These are phyloP conservation scores for Oryzias sinensis DNA, from an alignment of 2,797 vertebrate genomes.

Conservation along the genomic window DNA sequence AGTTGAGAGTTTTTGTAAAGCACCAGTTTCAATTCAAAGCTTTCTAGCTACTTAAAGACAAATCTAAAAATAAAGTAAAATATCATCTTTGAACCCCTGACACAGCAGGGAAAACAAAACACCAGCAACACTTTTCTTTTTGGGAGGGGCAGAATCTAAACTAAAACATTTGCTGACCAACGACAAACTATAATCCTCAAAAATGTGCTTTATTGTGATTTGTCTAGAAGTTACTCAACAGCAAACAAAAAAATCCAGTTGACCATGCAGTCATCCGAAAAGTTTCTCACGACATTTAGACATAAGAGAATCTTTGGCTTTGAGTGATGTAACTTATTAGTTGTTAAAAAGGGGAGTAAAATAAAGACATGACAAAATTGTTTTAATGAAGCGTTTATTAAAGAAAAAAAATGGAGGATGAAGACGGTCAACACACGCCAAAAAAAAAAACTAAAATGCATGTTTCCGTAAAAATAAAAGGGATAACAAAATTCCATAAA, in stretches of 20 bases:
- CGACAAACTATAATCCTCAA: slow-evolving; percentile 41
- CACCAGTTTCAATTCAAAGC: too few relatives aligned
- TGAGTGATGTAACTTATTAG: slow-evolving; percentile 14
- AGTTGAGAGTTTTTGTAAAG: too few relatives aligned
- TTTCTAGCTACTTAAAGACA: too few relatives aligned
- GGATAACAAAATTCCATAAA: slow-evolving; percentile 34
- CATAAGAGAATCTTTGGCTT: slow-evolving; percentile 52
- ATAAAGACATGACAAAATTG: slow-evolving; percentile 37
- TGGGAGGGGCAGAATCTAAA: too few relatives aligned
- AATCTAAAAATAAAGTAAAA: too few relatives aligned
- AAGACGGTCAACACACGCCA: slow-evolving; percentile 49
- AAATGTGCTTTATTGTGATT: slow-evolving; percentile 81
- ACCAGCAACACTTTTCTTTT: too few relatives aligned
- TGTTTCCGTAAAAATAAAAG: slow-evolving; percentile 11
- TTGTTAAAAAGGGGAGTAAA: slow-evolving; percentile 5
- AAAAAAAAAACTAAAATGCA: slow-evolving; percentile 38
- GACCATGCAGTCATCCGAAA: slow-evolving; percentile 26
- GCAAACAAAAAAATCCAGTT: slow-evolving; percentile 46
- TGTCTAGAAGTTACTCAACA: slow-evolving; percentile 52
- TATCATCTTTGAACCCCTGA: too few relatives aligned
- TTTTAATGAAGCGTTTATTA: slow-evolving; percentile 70
- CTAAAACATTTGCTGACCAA: slow-evolving; percentile 15
- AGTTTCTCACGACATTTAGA: slow-evolving; percentile 32
- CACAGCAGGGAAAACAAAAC: too few relatives aligned
- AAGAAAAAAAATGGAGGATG: slow-evolving; percentile 47